Evolutionary conservation across 2,113 vertebrate genomes (phyloP).

Genomic region (Varanus salvator): DNA sequence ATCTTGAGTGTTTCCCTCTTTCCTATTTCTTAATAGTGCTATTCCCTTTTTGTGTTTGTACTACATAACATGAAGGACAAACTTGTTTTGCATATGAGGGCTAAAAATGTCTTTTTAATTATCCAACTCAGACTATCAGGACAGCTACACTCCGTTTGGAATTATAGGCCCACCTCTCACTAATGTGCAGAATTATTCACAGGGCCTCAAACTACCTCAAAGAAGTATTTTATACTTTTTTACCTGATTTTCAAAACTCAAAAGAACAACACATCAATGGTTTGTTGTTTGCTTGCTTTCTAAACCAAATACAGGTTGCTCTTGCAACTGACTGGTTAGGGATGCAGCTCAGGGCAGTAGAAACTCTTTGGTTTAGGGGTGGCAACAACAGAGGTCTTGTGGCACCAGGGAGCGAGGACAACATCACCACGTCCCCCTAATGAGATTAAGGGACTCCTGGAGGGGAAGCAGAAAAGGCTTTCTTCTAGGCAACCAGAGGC

Average conservation of each 20-base stretch:
- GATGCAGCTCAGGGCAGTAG: not conserved
- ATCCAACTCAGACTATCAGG: not conserved
- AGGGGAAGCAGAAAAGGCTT: not conserved
- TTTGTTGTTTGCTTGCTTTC: not conserved
- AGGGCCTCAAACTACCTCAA: not conserved
- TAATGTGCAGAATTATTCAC: not conserved
- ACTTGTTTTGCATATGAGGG: not conserved
- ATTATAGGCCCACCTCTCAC: not conserved
- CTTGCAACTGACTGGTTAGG: not conserved
- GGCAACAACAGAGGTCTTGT: not conserved
- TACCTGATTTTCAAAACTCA: not conserved
- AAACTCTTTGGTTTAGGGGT: not conserved
- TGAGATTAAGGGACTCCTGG: conserved; percentile 29
- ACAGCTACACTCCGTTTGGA: not conserved
- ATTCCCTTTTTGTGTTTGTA: no score
- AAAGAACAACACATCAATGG: not conserved
- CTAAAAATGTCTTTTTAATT: not conserved
- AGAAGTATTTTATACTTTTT: not conserved
- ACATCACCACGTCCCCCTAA: conserved; percentile 7
- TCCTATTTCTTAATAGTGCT: no score
- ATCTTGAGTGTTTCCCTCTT: no score
- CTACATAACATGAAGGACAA: not conserved
- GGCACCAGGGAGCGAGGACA: not conserved
- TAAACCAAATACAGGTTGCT: not conserved
- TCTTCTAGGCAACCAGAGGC: conserved; percentile 12